These are phyloP conservation scores for Ceratina calcarata DNA, from an alignment of 1,140 invertebrate genomes.

Conservation along the genomic window DNA sequence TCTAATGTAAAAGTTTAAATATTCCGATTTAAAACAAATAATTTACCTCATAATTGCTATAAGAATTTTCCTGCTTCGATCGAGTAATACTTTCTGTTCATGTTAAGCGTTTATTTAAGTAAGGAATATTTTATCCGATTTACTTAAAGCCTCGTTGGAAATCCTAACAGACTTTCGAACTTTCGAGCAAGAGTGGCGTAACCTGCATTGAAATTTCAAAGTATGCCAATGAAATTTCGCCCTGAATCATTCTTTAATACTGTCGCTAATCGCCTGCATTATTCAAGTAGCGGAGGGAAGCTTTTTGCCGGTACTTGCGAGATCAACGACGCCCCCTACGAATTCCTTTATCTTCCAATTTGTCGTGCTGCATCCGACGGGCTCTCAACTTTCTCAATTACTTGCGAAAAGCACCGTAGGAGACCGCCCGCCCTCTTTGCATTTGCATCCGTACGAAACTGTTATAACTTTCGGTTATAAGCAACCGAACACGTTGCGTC, in stretches of 20 bases:
- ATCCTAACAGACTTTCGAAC: too few species aligned
- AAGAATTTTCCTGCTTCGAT: too few species aligned
- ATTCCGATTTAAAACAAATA: too few species aligned
- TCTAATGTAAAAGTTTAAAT: too few species aligned
- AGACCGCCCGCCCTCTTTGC: not conserved
- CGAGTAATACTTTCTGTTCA: too few species aligned
- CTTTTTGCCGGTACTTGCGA: constrained; percentile 25
- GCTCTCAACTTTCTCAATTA: constrained; percentile 30
- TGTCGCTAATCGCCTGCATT: constrained; percentile 37
- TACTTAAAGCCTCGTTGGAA: too few species aligned
- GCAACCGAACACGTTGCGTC: not conserved
- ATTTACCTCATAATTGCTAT: too few species aligned
- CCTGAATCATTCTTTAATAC: not conserved
- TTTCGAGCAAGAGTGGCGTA: too few species aligned
- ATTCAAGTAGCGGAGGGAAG: constrained; percentile 11
- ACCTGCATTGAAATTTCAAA: not conserved
- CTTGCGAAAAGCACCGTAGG: not conserved
- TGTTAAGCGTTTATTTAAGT: too few species aligned
- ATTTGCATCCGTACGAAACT: not conserved
- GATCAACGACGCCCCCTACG: constrained; percentile 16
- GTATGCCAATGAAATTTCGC: not conserved
- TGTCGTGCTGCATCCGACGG: constrained; percentile 35
- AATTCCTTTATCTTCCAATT: constrained; percentile 45
- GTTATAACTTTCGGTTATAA: constrained; percentile 1
- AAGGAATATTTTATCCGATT: too few species aligned